Base-by-base conservation (phyloP, 2,113 vertebrate genomes). In the Ibidorhyncha struthersii region DNA sequence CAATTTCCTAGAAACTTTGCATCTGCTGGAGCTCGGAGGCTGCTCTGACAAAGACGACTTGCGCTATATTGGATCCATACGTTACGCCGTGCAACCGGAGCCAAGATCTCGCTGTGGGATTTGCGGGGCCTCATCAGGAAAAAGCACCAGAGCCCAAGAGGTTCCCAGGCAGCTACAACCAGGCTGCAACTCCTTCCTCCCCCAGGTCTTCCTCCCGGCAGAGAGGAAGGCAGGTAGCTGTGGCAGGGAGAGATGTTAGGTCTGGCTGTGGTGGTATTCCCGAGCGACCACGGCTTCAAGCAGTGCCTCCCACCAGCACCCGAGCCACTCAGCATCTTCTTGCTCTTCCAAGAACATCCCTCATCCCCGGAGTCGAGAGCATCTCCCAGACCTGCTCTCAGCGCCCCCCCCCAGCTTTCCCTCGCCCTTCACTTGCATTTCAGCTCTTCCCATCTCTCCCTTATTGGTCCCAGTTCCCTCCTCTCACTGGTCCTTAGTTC, bases 41-140 rank as follows among this genome's bases (percentile, higher is more conserved):
- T 69, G 80, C 84, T 84, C 73, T 84, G 90, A 89, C 66, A 56
- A 49, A 70, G 23, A 17, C 8, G 17, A 45, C 21, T 27, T 12
- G 80, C 3, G 10, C 73, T 97, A 10, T 90, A 96, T 94, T 91
- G 86, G 86, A 93, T 96, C 96, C 96, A 97, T 90, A 93, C 93
- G 70, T 84, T 70, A 7, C 3, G 4, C 58, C 1, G 2, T 9
- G 59, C 34, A 16, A 6, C 22, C 9, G 0, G 47, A 91, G 90
- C 93, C 95, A 95, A 96, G 86, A 86, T 34, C 92, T 61, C 15
- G 1, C 85, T 14, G 40, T 53, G 82, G 82, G 80, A 62, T 78
- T 78, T 47, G 55, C 2, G 25, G 84, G 94, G 91, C 84, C 94
- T 94, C 72, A 0, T 40, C 84, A 53, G 87, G 82, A 94, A 92